phyloP scores from a whole-genome alignment of 2,797 vertebrate genomes.

The Pampus argenteus region DNA sequence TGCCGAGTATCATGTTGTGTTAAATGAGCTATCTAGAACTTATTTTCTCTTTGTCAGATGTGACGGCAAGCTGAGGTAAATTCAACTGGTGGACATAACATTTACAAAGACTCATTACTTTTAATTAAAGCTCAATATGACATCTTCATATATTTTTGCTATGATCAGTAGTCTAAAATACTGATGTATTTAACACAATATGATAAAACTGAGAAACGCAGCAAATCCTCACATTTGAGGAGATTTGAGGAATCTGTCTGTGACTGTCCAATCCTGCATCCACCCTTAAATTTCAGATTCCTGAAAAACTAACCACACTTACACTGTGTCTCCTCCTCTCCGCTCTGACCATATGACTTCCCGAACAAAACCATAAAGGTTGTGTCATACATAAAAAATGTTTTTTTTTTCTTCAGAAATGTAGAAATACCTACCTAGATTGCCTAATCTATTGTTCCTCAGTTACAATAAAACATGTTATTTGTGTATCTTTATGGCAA shows the following conservation, averaged over 20 bases:
- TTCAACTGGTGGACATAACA: slow-evolving; percentile 1
- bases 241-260: not conserved
- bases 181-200: not conserved
- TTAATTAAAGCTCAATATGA: not conserved
- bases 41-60: slow-evolving; percentile 45
- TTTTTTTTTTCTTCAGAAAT: slow-evolving; percentile 2
- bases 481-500: slow-evolving; percentile 28
- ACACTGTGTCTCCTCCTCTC: slow-evolving; percentile 23
- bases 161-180: no score
- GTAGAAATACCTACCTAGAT: no score
- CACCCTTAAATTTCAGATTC: slow-evolving; percentile 30
- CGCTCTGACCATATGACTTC: slow-evolving; percentile 3
- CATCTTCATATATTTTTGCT: not conserved
- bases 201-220: not conserved
- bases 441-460: slow-evolving; percentile 15
- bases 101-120: not conserved
- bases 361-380: slow-evolving; percentile 11
- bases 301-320: slow-evolving; percentile 21
- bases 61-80: slow-evolving; percentile 30
- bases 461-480: slow-evolving; percentile 16
- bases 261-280: slow-evolving; percentile 31
- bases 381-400: slow-evolving; percentile 1
- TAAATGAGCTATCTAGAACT: slow-evolving; percentile 53
- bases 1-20: slow-evolving; percentile 28
- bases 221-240: not conserved